These are phyloP conservation scores for Dryobota labecula DNA, from an alignment of 2,888 invertebrate species.

Conservation along the genomic window DNA sequence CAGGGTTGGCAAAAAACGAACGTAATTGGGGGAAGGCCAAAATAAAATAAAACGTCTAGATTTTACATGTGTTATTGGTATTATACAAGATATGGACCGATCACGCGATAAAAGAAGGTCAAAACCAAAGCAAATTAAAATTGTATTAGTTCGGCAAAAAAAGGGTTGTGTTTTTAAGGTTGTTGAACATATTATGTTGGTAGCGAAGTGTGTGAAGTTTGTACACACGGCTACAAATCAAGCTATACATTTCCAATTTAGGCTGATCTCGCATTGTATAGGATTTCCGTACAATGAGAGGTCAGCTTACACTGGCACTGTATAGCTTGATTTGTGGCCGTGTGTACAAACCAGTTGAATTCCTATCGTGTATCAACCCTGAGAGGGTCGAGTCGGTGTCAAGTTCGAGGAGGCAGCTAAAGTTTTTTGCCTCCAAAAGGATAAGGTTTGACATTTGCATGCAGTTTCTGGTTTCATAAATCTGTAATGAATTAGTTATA, in stretches of 20 bases:
- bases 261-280: too few species aligned
- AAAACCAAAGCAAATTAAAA: slow-evolving; percentile 38
- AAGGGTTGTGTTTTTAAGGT: slow-evolving; percentile 20
- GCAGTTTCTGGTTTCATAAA: slow-evolving; percentile 49
- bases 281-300: too few species aligned
- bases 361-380: slow-evolving; percentile 51
- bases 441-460: slow-evolving; percentile 56
- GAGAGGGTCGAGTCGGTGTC: slow-evolving; percentile 55
- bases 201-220: slow-evolving; percentile 1
- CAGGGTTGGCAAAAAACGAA: slow-evolving; percentile 58
- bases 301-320: too few species aligned
- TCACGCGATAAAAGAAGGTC: slow-evolving; percentile 38
- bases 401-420: slow-evolving; percentile 55
- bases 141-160: slow-evolving; percentile 37
- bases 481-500: slow-evolving; percentile 30
- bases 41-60: slow-evolving; percentile 43
- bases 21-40: slow-evolving; percentile 30
- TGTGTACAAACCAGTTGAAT: slow-evolving; percentile 21
- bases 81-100: slow-evolving; percentile 38
- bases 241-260: too few species aligned
- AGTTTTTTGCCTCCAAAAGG: slow-evolving; percentile 54
- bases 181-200: slow-evolving; percentile 24
- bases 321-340: too few species aligned
- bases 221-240: too few species aligned
- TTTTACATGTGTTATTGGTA: slow-evolving; percentile 45